Evolutionary conservation across 2,888 invertebrate species (phyloP), one percentile per base, ranked within the genome.

Genomic region (Agrochola litura): DNA sequence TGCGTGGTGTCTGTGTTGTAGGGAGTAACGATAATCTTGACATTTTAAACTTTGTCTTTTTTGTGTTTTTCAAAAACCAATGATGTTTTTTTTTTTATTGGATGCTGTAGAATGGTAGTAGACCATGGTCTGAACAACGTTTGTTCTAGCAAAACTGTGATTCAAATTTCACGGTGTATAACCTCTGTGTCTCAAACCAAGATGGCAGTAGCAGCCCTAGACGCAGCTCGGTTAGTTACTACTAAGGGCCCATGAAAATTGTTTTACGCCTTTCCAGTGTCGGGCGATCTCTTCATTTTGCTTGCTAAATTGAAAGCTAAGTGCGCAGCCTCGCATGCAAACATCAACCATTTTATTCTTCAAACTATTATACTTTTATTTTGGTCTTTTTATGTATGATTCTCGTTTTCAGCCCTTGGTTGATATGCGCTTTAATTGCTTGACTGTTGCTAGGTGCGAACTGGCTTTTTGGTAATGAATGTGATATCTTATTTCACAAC

Each of bases 261-360:
- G 94, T 96, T 96, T 96, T 94, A 96, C 96, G 96, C 96, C 96
- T 94, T 95, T 96, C 94, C 95, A 93, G 92, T 96, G 96, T 96
- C 91, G 89, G 91, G 76, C 90, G 86, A 95, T 91, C 92, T 96
- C 95, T 96, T 95, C 93, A 95, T 95, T 94, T 89, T 86, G 90
- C 86, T 87, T 79, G 93, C 89, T 92, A 92, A 94, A 95, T 95
- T 95, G 93, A 95, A 94, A 92, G 77, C 81, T 75, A 85, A 86
- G 86, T 87, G 87, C 78, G 77, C 68, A 68, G 76, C 43, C 63
- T 75, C 72, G 46, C 72, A 75, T 70, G 66, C 82, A 74, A 73
- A 85, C 73, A 77, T 65, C 54, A 56, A 64, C 58, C 37, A 52
- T 77, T 82, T 77, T 75, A 74, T 85, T 70, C n/a, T 70, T 16